Evolutionary conservation across 2,888 invertebrate genomes (phyloP), one percentile per base, ranked within the genome.

Genomic region (Pachymerium ferrugineum): DNA sequence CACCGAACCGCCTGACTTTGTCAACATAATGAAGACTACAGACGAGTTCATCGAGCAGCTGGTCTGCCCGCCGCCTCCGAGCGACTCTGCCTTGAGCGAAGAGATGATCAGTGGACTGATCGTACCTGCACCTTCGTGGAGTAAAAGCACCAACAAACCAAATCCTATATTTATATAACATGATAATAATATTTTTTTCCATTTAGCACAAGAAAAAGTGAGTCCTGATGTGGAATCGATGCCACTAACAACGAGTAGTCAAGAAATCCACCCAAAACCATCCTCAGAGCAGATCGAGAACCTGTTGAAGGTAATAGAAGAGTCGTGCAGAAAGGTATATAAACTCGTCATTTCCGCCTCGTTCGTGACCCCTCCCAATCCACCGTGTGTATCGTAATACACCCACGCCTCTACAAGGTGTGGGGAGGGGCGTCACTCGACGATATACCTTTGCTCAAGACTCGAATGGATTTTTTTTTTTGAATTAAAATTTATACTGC

Each of bases 251-350:
- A 16, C 70, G 8, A 72, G 30, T 19, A 33, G 33, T 22, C 72
- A 74, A 31, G 76, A 76, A 25, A 31, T 62, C 8, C 47, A 47
- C 47, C 68, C 74, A 0, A 71, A 73, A 19, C 31, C 94, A 76
- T 94, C 94, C 84, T 93, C 94, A 74, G 93, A 94, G 83, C 96
- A 96, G 86, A 96, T 96, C 80, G 96, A 96, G 85, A 94, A 94
- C 85, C 88, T 96, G 80, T 87, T 97, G 78, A 95, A 95, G 89
- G 85, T 85, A 78, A 77, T 77, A 73, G 77, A 77, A 77, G 77
- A 77, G 74, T 77, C 77, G 71, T 77, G 77, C 76, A 77, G 74
- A 75, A 77, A 78, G 77, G 77, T 77, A 76, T 76, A 74, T 73
- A 69, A 68, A 28, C n/a, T 73, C 33, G 31, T 70, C 4, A 4